phyloP scores from a whole-genome alignment of 2,888 invertebrate genomes.

The Drosophila paucipuncta region DNA sequence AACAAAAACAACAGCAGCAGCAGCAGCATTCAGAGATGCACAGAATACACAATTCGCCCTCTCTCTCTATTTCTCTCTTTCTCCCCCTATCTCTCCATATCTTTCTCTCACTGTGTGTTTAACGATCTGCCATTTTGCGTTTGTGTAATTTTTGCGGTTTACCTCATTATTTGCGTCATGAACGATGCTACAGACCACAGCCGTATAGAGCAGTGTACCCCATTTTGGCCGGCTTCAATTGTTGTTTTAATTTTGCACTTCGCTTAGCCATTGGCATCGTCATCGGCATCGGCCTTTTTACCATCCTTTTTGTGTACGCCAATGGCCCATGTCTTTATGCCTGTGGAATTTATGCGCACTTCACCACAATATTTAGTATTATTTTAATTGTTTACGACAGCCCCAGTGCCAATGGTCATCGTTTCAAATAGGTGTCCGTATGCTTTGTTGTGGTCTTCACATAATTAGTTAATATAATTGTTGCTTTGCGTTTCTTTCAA shows the following conservation, averaged over 20 bases:
- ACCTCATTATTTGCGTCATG: slow-evolving; percentile 65
- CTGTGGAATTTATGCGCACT: slow-evolving; percentile 47
- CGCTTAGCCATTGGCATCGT: slow-evolving; percentile 35
- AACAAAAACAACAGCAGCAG: slow-evolving; percentile 6
- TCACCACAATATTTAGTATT: slow-evolving; percentile 71
- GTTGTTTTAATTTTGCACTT: slow-evolving; percentile 38
- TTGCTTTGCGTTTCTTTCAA: background rate
- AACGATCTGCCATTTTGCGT: slow-evolving; percentile 25
- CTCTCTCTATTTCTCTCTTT: background rate
- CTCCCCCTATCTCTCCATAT: background rate
- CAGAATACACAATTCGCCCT: background rate
- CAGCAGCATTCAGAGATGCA: slow-evolving; percentile 14
- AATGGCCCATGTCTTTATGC: slow-evolving; percentile 22
- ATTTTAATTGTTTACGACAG: slow-evolving; percentile 71
- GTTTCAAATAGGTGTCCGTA: slow-evolving; percentile 27
- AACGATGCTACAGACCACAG: slow-evolving; percentile 8
- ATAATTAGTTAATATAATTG: background rate
- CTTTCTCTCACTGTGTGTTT: background rate
- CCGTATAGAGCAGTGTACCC: background rate
- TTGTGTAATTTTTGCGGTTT: slow-evolving; percentile 81
- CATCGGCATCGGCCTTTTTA: background rate
- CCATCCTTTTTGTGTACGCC: slow-evolving; percentile 23
- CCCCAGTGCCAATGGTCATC: slow-evolving; percentile 33
- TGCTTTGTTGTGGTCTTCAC: background rate
- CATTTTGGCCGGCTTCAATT: slow-evolving; percentile 25